Conservation (phyloP, 2,797 vertebrate species). For the Gymnoscopelus microlampas region DNA sequence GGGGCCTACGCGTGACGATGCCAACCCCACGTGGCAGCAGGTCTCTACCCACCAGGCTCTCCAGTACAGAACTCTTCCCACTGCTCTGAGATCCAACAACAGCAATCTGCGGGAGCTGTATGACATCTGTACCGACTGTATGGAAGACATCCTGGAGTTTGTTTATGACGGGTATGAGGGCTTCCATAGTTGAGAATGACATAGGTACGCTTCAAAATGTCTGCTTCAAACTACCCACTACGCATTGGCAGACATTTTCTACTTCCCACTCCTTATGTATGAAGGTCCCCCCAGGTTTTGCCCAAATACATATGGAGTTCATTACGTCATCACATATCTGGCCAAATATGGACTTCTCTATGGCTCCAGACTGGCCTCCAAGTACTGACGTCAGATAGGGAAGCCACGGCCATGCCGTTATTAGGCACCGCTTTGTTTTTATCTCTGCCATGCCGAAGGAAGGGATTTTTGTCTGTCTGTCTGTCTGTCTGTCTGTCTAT, state of each 20-base stretch:
- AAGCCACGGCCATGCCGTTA: too few relatives aligned
- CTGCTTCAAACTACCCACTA: constrained; percentile 38
- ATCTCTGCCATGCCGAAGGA: too few relatives aligned
- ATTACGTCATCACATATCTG: too few relatives aligned
- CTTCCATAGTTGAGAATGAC: constrained; percentile 86
- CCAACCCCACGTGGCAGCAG: constrained; percentile 95
- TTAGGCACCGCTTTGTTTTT: too few relatives aligned
- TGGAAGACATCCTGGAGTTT: constrained; percentile 98
- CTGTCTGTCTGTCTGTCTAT: not conserved
- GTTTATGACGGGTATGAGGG: constrained; percentile 97
- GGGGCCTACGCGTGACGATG: constrained; percentile 94
- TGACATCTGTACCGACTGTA: constrained; percentile 95
- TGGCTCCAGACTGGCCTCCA: too few relatives aligned
- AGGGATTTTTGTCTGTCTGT: too few relatives aligned
- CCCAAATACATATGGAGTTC: too few relatives aligned
- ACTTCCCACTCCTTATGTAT: too few relatives aligned
- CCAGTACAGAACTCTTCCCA: constrained; percentile 97
- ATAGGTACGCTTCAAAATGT: constrained; percentile 42
- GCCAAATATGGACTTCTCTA: too few relatives aligned
- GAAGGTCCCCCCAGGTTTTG: too few relatives aligned
- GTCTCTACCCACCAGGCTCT: constrained; percentile 95
- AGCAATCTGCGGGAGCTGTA: constrained; percentile 96
- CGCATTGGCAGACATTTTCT: constrained; percentile 17
- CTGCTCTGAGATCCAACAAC: constrained; percentile 99
- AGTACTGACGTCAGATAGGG: too few relatives aligned